A percentile compares a stretch with the other conserved stretches of the same genome.
Evolutionary conservation across 35 echinoderm and acorn worm species (phyloP).

Genomic region (Apostichopus parvimensis): DNA sequence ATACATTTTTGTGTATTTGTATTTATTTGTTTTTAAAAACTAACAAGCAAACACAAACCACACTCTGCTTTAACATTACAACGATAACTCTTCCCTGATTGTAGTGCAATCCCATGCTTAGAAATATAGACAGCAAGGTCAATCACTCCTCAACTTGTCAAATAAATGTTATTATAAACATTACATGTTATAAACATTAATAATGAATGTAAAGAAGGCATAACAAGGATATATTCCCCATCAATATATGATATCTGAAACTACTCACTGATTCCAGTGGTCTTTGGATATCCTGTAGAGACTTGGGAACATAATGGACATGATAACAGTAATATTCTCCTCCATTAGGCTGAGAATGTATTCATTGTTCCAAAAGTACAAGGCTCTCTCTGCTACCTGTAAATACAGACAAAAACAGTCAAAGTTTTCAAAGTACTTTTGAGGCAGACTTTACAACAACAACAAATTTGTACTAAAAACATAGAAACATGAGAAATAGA

Average conservation of each 20-base stretch:
- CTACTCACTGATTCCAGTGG: slow-evolving; percentile 99
- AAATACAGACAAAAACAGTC: slow-evolving; percentile 1
- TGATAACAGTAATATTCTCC: slow-evolving; percentile 84
- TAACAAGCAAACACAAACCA: no score
- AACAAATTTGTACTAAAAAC: background rate
- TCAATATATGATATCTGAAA: background rate
- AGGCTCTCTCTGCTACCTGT: slow-evolving; percentile 90
- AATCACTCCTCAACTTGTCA: no score
- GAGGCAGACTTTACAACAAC: background rate
- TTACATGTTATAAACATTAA: no score
- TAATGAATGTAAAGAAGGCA: no score
- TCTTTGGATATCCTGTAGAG: slow-evolving; percentile 99
- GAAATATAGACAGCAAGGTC: no score
- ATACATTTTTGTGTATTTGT: no score
- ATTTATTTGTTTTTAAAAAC: no score
- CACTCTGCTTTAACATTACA: no score
- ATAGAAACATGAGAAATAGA: background rate
- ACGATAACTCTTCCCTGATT: no score
- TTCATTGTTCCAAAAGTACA: slow-evolving; percentile 99
- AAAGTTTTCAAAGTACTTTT: background rate
- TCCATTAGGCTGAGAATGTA: slow-evolving; percentile 98
- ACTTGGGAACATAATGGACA: slow-evolving; percentile 98
- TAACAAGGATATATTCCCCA: no score
- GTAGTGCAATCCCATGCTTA: no score
- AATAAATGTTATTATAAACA: no score